Base-by-base conservation (phyloP, 2,888 invertebrate genomes). In the Epirrhoe alternata region DNA sequence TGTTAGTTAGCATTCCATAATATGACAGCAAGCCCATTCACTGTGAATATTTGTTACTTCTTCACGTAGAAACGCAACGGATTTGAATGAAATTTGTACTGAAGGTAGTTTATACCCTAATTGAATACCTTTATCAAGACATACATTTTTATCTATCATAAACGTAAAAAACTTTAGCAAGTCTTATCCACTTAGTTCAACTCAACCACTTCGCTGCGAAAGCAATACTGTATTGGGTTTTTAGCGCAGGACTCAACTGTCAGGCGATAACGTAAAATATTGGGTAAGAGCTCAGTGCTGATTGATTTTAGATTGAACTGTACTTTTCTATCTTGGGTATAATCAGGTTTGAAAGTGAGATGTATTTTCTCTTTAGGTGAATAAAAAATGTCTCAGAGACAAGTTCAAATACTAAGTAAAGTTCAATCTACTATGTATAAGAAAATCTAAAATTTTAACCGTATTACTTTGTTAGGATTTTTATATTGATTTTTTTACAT, bases 151-250 rank as follows among this genome's bases (percentile, higher is more conserved):
- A n/a, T n/a, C n/a, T n/a, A n/a, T n/a, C 24, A 24, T 24, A 24
- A 24, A 24, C 1, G 24, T 24, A 24, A 24, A 24, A 24, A 24
- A 24, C 24, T 24, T 3, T 24, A 35, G 10, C 6, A 35, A 59
- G 57, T 65, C 74, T n/a, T 77, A 76, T 91, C 92, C 84, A 80
- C 24, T 71, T 79, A 45, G 30, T 24, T 75, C 55, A 73, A 69
- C 80, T 45, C 16, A 72, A 69, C 75, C 80, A 89, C 83, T 88
- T 91, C 87, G 92, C 92, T 90, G 91, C 86, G 90, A 90, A 89
- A 91, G 92, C 92, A 92, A 92, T 92, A 92, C 92, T 92, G 92
- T 92, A 91, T 92, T 88, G 89, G 86, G 91, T 90, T 92, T 92
- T 92, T 89, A 92, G 88, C 86, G 85, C 85, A 83, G 85, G 83